Conservation (phyloP, 2,888 invertebrate species). For the Digitonthophagus gazella region DNA sequence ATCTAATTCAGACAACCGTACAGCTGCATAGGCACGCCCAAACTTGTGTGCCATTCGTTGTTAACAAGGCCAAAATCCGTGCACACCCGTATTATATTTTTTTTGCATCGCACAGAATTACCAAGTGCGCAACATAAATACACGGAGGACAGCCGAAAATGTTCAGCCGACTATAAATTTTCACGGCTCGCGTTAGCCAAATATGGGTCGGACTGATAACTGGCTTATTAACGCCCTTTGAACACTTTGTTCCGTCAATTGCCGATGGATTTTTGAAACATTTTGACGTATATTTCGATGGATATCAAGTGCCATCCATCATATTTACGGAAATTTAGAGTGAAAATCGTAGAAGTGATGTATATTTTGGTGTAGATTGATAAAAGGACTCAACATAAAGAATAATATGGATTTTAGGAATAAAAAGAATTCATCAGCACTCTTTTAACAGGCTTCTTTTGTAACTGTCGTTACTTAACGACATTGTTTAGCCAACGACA, state of each 20-base stretch:
- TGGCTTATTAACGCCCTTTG: background rate
- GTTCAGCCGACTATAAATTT: background rate
- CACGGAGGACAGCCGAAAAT: background rate
- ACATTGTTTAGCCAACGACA: too few species aligned
- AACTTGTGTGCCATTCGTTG: background rate
- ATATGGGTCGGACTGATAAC: background rate
- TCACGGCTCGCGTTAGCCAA: background rate
- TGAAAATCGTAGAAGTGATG: too few species aligned
- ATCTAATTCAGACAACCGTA: background rate
- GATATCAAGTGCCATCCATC: too few species aligned
- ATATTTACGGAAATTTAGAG: too few species aligned
- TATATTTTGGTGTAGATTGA: too few species aligned
- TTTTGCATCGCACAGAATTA: background rate
- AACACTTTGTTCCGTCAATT: background rate
- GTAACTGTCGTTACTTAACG: too few species aligned
- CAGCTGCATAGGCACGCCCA: background rate
- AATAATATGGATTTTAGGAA: too few species aligned
- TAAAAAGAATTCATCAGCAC: too few species aligned
- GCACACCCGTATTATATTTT: background rate
- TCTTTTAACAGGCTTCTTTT: too few species aligned
- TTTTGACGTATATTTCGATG: background rate
- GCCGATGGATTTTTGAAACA: background rate
- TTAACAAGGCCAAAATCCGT: background rate
- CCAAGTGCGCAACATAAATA: background rate
- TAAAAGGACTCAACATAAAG: too few species aligned